A percentile compares a stretch with the other conserved stretches of the same genome.
These are phyloP conservation scores for Mergus octosetaceus DNA, from an alignment of 2,797 vertebrate genomes.

Conservation along the genomic window DNA sequence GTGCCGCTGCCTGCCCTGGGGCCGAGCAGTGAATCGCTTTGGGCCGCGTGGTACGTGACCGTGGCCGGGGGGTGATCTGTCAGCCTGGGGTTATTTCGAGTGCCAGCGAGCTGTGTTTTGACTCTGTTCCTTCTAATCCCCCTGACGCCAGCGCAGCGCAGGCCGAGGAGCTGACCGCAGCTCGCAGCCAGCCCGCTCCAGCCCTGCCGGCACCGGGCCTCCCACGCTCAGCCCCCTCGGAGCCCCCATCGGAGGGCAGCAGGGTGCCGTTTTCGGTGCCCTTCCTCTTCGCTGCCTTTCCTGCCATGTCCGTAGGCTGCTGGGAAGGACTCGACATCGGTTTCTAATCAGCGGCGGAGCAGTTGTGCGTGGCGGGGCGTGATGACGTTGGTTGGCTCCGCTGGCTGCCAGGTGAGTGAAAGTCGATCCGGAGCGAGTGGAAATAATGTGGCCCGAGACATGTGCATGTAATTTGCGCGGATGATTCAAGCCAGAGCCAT, in stretches of 20 bases:
- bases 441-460: conserved; percentile 46
- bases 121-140: background rate
- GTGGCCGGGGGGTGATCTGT: background rate
- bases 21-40: background rate
- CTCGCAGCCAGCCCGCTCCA: background rate
- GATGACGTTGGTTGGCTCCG: conserved; percentile 6
- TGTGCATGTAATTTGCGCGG: conserved; percentile 68
- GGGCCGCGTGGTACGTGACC: background rate
- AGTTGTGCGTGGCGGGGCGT: background rate
- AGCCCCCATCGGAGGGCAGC: background rate
- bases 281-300: conserved; percentile 4
- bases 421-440: conserved; percentile 49
- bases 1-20: background rate
- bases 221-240: background rate
- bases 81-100: background rate
- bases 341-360: background rate
- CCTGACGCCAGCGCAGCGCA: accelerated
- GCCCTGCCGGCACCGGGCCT: background rate
- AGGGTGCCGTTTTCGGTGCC: background rate
- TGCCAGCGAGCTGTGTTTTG: background rate
- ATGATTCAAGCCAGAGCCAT: conserved; percentile 67
- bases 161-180: background rate
- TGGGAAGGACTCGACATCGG: background rate
- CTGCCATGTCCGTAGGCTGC: background rate
- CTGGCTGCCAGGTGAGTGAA: conserved; percentile 64